Evolutionary conservation across 2,797 vertebrate species (phyloP).

Genomic region (Poeciliopsis infans): DNA sequence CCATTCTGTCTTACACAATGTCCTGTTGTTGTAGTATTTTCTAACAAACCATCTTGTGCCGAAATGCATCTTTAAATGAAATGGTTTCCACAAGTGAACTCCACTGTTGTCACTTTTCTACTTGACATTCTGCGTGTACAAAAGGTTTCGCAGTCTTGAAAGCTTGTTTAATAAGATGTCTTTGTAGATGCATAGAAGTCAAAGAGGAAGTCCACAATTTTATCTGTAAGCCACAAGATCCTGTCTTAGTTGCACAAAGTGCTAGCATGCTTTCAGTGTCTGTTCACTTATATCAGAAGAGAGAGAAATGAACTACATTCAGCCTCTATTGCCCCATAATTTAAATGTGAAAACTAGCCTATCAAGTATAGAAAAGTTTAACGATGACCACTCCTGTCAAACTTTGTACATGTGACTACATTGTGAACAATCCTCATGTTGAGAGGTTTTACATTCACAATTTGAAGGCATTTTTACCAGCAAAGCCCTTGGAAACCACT

Average conservation of each 20-base stretch:
- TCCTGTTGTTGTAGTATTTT: neutral
- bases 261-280: neutral
- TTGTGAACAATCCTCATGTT: neutral
- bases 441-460: no score
- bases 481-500: neutral
- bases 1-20: neutral
- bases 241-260: conserved; percentile 15
- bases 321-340: neutral
- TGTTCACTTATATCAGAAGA: neutral
- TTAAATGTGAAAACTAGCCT: neutral
- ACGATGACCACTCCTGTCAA: neutral
- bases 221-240: conserved; percentile 29
- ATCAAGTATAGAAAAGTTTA: neutral
- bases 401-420: neutral
- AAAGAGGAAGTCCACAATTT: conserved; percentile 30
- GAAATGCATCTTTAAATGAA: neutral
- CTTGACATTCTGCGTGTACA: neutral
- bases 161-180: neutral
- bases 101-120: neutral
- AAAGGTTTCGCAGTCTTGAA: neutral
- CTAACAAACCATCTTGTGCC: neutral
- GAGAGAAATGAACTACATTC: neutral
- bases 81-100: neutral
- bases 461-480: neutral
- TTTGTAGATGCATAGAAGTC: neutral